A percentile compares a stretch with the other conserved stretches of the same genome.
These are phyloP conservation scores for Rhinogobius similis DNA, from an alignment of 2,113 vertebrate genomes.

Conservation along the genomic window DNA sequence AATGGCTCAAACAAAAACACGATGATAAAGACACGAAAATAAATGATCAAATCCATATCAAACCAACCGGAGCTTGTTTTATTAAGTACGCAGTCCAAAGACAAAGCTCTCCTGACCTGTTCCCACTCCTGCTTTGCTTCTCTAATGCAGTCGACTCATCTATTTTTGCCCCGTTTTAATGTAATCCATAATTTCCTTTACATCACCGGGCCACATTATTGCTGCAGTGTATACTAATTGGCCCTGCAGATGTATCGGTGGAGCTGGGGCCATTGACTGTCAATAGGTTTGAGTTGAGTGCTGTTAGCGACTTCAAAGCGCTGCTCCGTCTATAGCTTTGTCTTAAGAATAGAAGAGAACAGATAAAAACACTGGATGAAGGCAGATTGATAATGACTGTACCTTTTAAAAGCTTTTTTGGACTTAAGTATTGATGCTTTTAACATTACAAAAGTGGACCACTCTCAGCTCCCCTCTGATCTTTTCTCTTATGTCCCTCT, in stretches of 20 bases:
- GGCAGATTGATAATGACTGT: slow-evolving; percentile 33
- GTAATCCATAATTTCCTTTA: background rate
- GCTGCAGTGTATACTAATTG: background rate
- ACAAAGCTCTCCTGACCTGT: background rate
- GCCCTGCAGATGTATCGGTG: background rate
- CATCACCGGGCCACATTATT: background rate
- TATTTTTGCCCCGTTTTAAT: background rate
- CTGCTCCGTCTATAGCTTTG: slow-evolving; percentile 25
- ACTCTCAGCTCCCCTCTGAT: slow-evolving; percentile 26
- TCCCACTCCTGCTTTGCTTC: background rate
- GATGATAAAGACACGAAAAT: too few relatives aligned
- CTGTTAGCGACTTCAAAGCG: slow-evolving; percentile 54
- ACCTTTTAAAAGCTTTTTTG: slow-evolving; percentile 54
- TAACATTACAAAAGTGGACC: slow-evolving; percentile 48
- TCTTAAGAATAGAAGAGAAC: slow-evolving; percentile 28
- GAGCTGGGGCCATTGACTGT: accelerated
- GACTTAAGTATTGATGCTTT: slow-evolving; percentile 53
- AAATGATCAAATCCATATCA: too few relatives aligned
- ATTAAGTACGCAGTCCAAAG: background rate
- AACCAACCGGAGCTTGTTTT: too few relatives aligned
- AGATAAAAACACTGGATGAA: slow-evolving; percentile 33
- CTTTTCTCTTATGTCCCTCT: slow-evolving; percentile 25
- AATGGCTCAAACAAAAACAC: too few relatives aligned
- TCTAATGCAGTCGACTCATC: background rate
- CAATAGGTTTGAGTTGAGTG: slow-evolving; percentile 47